Evolutionary conservation across 2,113 vertebrate species (phyloP), one percentile per base, ranked within the genome.

Genomic region (Cisticola juncidis): DNA sequence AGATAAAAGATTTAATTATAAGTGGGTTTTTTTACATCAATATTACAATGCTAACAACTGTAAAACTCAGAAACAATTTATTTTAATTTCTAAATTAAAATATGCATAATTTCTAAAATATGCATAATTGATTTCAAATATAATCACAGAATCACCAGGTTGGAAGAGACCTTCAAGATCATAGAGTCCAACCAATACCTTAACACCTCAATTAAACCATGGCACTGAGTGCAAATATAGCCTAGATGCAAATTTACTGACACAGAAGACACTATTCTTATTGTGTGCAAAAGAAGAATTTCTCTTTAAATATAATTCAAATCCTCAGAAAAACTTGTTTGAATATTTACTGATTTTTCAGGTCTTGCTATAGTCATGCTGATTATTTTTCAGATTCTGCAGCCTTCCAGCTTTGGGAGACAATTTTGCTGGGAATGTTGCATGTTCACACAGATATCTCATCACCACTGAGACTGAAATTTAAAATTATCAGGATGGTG

Each of bases 241-340:
- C 38, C 62, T 73, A 26, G 29, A 54, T 90, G 42, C 54, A 88
- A 69, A 88, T 93, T 76, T 82, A 65, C 35, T 65, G 44, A 82
- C 60, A 60, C 20, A 47, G 47, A 74, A 85, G 33, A 72, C 33
- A 66, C 33, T 14, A 58, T 84, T 92, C 36, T 73, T 69, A 9
- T 84, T 42, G n/a, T 40, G 35, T 72, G 45, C 45, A 73, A 81
- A 44, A 94, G 57, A 74, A 72, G 14, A 88, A 86, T 68, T 92
- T 42, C 7, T 74, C 40, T 92, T 92, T 66, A 94, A 92, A 93
- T 91, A 81, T n/a, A 92, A 86, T 79, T 82, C 64, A 87, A 94
- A 82, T 80, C n/a, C 58, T 79, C 38, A 38, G 14, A 90, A 76
- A 94, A 33, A 62, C 11, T 48, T 60, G 31, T 48, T 88, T 83